These are phyloP conservation scores for Apodemia duryi DNA, from an alignment of 2,888 invertebrate genomes.

Conservation along the genomic window DNA sequence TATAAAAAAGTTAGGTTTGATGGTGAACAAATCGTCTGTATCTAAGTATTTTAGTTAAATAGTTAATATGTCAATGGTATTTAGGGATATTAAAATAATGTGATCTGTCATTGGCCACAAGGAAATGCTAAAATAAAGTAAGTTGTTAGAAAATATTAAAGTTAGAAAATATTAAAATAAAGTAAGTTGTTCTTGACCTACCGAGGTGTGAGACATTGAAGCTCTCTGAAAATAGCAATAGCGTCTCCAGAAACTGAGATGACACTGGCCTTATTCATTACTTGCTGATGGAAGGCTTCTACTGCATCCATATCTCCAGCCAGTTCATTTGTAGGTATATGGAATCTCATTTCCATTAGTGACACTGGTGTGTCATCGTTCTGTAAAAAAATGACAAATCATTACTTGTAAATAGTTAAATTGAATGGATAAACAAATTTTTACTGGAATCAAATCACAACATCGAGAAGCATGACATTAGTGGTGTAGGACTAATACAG, in stretches of 20 bases:
- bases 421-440: no score
- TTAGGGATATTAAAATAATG: no score
- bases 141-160: neutral
- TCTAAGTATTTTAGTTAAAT: no score
- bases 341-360: constrained; percentile 98
- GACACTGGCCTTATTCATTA: constrained; percentile 98
- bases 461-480: no score
- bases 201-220: constrained; percentile 99
- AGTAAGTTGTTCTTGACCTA: constrained; percentile 46
- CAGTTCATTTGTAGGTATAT: constrained; percentile 94
- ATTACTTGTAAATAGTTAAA: no score
- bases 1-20: no score
- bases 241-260: constrained; percentile 99
- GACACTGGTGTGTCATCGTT: constrained; percentile 99
- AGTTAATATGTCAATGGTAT: no score
- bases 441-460: no score
- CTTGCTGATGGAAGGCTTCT: constrained; percentile 97
- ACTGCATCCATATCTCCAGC: constrained; percentile 94
- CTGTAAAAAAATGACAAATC: constrained; percentile 66
- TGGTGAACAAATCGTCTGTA: no score
- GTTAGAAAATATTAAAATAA: neutral
- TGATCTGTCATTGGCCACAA: no score
- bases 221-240: constrained; percentile 96
- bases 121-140: neutral
- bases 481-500: no score